phyloP scores from a whole-genome alignment of 2,797 vertebrate species.

The Lates japonicus region DNA sequence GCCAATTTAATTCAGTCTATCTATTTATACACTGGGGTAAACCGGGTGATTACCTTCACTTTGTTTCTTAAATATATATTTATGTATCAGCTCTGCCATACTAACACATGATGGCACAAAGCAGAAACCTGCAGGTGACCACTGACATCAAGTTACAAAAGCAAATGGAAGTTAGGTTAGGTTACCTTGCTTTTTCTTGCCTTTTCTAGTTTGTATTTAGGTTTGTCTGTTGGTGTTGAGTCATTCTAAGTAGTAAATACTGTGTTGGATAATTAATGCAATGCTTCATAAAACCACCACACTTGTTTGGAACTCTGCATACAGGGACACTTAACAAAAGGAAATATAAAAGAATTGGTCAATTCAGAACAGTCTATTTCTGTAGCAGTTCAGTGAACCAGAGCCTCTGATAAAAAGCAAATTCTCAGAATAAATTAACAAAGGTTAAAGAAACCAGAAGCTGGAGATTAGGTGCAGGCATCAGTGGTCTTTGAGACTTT shows the following conservation, averaged over 20 bases:
- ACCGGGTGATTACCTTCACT: background rate
- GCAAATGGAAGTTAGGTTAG: background rate
- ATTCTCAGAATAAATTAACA: too few species aligned
- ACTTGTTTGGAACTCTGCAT: background rate
- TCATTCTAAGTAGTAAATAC: background rate
- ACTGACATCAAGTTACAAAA: background rate
- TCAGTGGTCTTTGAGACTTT: too few species aligned
- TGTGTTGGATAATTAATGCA: background rate
- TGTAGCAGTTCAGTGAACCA: too few species aligned
- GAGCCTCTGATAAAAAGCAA: too few species aligned
- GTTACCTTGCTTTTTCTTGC: too few species aligned
- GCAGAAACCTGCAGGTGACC: background rate
- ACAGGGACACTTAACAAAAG: background rate
- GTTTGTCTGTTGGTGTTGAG: too few species aligned
- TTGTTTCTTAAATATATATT: background rate
- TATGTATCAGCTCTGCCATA: background rate
- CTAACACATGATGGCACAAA: background rate
- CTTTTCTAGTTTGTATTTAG: background rate
- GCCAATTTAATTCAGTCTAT: constrained; percentile 23
- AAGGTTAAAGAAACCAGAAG: too few species aligned
- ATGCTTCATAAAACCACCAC: background rate
- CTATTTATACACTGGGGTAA: background rate
- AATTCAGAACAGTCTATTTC: background rate
- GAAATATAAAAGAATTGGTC: background rate
- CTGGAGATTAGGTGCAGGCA: too few species aligned